phyloP scores from a whole-genome alignment of 2,888 invertebrate species.

The Caenorhabditis sulstoni region DNA sequence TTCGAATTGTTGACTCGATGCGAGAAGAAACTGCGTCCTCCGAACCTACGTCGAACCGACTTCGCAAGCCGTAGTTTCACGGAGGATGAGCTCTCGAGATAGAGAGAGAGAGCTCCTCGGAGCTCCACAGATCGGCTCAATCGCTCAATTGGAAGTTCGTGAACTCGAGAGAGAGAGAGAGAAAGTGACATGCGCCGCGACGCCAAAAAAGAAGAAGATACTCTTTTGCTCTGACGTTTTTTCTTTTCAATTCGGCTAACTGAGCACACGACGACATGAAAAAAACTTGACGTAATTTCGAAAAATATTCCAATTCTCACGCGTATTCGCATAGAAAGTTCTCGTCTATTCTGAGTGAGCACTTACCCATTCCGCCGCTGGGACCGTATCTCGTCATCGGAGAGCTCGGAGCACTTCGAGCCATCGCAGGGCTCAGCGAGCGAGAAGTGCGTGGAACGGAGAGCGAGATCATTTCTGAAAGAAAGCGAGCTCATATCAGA shows the following conservation, averaged over 20 bases:
- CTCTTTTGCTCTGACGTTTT: conserved; percentile 33
- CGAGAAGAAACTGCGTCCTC: no score
- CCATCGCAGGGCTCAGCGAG: conserved; percentile 67
- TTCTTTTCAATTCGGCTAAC: conserved; percentile 17
- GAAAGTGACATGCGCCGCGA: not conserved
- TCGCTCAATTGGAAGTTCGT: not conserved
- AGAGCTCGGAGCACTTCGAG: conserved; percentile 59
- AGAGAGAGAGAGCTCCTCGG: no score
- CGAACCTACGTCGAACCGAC: no score
- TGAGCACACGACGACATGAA: not conserved
- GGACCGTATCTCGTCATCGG: conserved; percentile 56
- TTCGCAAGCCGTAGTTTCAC: no score
- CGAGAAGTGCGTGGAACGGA: conserved; percentile 71
- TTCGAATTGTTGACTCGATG: no score
- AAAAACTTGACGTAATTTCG: conserved; percentile 32
- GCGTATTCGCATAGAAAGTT: not conserved
- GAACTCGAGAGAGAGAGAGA: conserved; percentile 10
- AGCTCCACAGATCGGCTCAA: not conserved
- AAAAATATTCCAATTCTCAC: conserved; percentile 3
- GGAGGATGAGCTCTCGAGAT: no score
- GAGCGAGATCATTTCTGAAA: conserved; percentile 66
- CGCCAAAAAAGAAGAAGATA: conserved; percentile 4
- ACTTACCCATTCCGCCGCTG: conserved; percentile 32
- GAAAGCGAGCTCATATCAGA: not conserved
- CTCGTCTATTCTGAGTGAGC: not conserved